Percentiles rank a stretch among this genome's conserved stretches.
These are phyloP conservation scores for Leptinotarsa tumamoca DNA, from an alignment of 2,888 invertebrate genomes.

Conservation along the genomic window DNA sequence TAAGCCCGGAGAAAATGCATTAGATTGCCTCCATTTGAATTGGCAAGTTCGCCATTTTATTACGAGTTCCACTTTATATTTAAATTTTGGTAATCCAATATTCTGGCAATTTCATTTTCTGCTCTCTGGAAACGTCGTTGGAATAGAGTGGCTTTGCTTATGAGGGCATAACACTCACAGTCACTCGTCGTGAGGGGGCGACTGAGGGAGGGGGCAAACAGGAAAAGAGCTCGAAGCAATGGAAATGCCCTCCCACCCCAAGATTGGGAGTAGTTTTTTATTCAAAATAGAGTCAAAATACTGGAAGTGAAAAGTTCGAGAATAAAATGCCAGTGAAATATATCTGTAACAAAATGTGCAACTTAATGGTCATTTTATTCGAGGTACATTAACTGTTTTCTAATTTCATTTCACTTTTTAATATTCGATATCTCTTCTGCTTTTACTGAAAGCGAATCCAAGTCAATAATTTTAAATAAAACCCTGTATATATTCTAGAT, in stretches of 20 bases:
- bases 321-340: constrained; percentile 27
- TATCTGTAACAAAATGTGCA: no score
- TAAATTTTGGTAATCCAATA: constrained; percentile 66
- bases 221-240: constrained; percentile 60
- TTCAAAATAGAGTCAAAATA: constrained; percentile 53
- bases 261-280: constrained; percentile 62
- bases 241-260: constrained; percentile 60
- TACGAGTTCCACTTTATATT: constrained; percentile 66
- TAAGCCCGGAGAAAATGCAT: constrained; percentile 49
- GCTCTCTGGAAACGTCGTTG: constrained; percentile 43
- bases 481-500: no score
- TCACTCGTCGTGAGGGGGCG: constrained; percentile 51
- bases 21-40: constrained; percentile 53
- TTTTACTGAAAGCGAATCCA: no score
- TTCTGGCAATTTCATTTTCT: constrained; percentile 66
- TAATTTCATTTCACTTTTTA: no score
- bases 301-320: not conserved
- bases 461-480: no score
- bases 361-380: no score
- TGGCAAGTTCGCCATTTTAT: constrained; percentile 57
- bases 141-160: constrained; percentile 56
- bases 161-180: constrained; percentile 54
- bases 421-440: no score
- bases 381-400: no score
- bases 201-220: constrained; percentile 33